phyloP scores from a whole-genome alignment of 2,113 vertebrate species.

The Coturnix japonica region DNA sequence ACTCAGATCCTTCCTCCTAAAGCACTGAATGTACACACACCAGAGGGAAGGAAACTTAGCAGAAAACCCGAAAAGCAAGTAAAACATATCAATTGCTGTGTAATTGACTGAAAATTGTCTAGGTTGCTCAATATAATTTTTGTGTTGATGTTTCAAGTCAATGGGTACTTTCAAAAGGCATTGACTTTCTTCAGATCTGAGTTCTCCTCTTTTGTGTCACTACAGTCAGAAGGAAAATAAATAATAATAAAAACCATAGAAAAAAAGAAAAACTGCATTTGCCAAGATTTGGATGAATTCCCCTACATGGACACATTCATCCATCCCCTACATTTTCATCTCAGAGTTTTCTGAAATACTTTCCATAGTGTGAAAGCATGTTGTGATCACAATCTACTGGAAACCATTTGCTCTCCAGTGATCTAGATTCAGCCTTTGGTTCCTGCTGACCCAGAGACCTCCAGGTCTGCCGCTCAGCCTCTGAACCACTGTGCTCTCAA shows the following conservation, averaged over 20 bases:
- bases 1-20: neutral
- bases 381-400: neutral
- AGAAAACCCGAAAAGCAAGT: neutral
- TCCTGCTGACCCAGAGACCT: neutral
- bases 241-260: neutral
- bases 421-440: neutral
- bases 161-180: neutral
- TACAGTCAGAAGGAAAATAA: neutral
- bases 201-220: neutral
- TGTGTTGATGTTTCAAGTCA: neutral
- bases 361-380: neutral
- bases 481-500: neutral
- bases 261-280: neutral
- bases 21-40: neutral
- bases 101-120: neutral
- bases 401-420: neutral
- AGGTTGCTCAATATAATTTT: neutral
- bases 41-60: neutral
- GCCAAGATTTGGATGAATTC: neutral
- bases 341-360: neutral
- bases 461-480: neutral
- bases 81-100: rapidly evolving
- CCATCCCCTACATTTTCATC: neutral
- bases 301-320: neutral
- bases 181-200: neutral